Base-by-base conservation (phyloP, 2,113 vertebrate genomes). In the Embiotoca jacksoni region DNA sequence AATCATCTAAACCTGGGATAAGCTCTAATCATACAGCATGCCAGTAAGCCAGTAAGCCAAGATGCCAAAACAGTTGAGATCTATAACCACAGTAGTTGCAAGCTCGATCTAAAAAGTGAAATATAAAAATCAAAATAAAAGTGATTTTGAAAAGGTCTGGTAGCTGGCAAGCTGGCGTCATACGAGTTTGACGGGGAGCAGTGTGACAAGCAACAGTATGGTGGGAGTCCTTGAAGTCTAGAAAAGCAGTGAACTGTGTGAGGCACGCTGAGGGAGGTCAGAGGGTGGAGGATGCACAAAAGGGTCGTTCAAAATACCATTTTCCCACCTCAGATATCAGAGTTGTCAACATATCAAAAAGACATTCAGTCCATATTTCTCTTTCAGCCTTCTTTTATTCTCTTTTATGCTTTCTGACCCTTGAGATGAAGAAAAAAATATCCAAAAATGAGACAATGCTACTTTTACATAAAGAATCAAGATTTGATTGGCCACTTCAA, bases 191-290 rank as follows among this genome's bases (percentile, higher is more conserved):
- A 84, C 79, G 64, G 52, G 60, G 61, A 52, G 35, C 61, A 36
- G 37, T 65, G 31, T 78, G 87, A 88, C 80, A 85, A 62, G 77
- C 23, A 77, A 70, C 72, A 72, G 60, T 1, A 31, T 57, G 78
- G 82, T 50, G 37, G 57, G 31, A 68, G 66, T 86, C 78, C 56
- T 84, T 46, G 33, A 78, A 69, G 68, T 72, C 67, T 52, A 64
- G 56, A 32, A 65, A 86, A 46, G 78, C 81, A 86, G 47, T 82
- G 78, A 84, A 84, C 65, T 61, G 80, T 85, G 80, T 76, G 85
- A 69, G 55, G 50, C 75, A 59, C 67, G 39, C 54, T 16, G 62
- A 60, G 61, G 67, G 60, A 62, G 75, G 57, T 68, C 47, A 66
- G 47, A 69, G 66, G 67, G 44, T 62, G 49, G 75, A 58, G 75